These are phyloP conservation scores for Rhinolophus sinicus DNA, from an alignment of 2,113 vertebrate genomes.

Conservation along the genomic window DNA sequence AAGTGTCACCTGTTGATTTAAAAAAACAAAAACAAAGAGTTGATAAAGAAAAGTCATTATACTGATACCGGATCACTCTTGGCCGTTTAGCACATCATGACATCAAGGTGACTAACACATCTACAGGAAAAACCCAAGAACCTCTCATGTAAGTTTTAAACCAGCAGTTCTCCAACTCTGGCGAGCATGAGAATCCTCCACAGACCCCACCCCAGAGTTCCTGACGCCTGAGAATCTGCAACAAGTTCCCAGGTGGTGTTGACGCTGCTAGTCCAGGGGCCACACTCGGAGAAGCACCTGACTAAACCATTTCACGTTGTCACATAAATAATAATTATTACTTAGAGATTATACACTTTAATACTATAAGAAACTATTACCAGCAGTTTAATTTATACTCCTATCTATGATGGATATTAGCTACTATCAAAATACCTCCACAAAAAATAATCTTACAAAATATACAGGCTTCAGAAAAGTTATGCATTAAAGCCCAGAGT, in stretches of 20 bases:
- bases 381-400: not conserved
- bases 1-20: conserved; percentile 91
- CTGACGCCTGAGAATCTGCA: not conserved
- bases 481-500: not conserved
- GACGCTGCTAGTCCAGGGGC: not conserved
- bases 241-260: not conserved
- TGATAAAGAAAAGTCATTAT: not conserved
- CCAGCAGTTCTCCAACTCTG: not conserved
- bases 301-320: not conserved
- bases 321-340: not conserved
- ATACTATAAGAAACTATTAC: not conserved
- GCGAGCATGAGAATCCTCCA: not conserved
- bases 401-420: not conserved
- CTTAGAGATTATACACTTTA: not conserved
- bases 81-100: not conserved
- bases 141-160: not conserved
- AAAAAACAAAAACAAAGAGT: conserved; percentile 60
- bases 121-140: not conserved
- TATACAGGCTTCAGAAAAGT: not conserved
- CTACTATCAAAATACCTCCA: not conserved
- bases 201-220: not conserved
- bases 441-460: not conserved
- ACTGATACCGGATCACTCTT: not conserved
- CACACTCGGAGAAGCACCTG: not conserved
- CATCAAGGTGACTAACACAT: not conserved